Conservation (phyloP, 2,888 invertebrate species). For the Caenorhabditis parvicauda region DNA sequence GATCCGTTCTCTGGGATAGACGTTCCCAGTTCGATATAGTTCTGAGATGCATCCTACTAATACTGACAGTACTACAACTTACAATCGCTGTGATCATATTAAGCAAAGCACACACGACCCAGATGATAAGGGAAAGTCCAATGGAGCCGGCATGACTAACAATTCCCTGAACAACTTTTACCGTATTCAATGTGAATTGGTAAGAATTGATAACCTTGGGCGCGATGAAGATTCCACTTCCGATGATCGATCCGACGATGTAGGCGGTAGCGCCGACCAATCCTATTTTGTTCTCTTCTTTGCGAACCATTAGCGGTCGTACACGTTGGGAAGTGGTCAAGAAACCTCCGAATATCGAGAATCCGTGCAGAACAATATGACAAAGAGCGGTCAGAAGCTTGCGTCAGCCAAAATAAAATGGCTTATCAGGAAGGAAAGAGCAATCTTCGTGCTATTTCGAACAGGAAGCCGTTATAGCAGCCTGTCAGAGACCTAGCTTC, state of each 20-base stretch:
- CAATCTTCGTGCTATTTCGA: no score
- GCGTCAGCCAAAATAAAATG: no score
- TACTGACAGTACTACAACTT: constrained; percentile 5
- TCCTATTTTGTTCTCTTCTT: constrained; percentile 36
- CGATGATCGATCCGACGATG: constrained; percentile 38
- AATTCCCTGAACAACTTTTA: constrained; percentile 23
- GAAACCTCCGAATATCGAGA: no score
- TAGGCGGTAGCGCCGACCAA: constrained; percentile 37
- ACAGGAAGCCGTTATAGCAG: no score
- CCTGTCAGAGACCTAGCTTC: no score
- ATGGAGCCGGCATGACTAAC: constrained; percentile 36
- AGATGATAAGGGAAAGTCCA: constrained; percentile 38
- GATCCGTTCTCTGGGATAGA: constrained; percentile 39
- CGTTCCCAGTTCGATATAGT: constrained; percentile 42
- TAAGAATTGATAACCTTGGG: constrained; percentile 19
- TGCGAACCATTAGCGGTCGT: constrained; percentile 28
- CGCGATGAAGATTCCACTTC: constrained; percentile 42
- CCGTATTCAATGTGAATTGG: background rate
- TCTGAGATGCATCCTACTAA: constrained; percentile 15
- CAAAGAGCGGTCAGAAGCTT: no score
- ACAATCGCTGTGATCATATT: constrained; percentile 35
- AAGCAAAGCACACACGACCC: constrained; percentile 31
- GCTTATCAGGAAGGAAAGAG: no score
- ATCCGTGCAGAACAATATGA: no score
- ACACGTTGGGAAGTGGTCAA: background rate